These are phyloP conservation scores for Porites australiensis DNA, from an alignment of 64 coral and sea anemone genomes.

Conservation along the genomic window DNA sequence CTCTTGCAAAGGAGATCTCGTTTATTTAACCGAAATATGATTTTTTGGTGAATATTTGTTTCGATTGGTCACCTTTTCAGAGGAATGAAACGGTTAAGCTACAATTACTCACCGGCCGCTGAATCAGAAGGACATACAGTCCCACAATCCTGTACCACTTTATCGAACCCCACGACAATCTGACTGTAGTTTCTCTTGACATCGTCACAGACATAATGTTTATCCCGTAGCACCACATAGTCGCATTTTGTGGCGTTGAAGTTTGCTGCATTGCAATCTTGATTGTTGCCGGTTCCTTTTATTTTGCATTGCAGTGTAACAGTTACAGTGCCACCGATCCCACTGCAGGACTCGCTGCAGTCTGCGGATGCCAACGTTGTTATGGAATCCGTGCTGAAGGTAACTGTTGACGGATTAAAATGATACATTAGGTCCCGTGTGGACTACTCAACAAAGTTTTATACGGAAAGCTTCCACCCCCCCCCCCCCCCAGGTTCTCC, in stretches of 20 bases:
- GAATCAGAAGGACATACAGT: background rate
- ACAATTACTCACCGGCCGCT: background rate
- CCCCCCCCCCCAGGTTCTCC: too few relatives aligned
- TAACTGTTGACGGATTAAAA: background rate
- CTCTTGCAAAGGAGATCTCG: too few relatives aligned
- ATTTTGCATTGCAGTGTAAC: slow-evolving; percentile 14
- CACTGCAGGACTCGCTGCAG: slow-evolving; percentile 8
- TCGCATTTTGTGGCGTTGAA: slow-evolving; percentile 10
- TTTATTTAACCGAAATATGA: too few relatives aligned
- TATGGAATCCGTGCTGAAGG: background rate
- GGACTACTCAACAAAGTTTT: too few relatives aligned
- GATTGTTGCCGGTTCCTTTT: background rate
- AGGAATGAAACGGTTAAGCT: background rate
- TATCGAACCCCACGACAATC: background rate
- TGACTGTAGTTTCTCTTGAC: slow-evolving; percentile 1
- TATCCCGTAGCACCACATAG: background rate
- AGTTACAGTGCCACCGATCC: background rate
- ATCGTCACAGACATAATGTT: background rate
- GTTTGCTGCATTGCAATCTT: background rate
- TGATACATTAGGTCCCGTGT: background rate
- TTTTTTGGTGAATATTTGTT: too few relatives aligned
- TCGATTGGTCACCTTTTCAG: too few relatives aligned
- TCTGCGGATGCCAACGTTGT: background rate
- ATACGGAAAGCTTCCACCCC: too few relatives aligned
- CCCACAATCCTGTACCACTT: background rate